Conservation (phyloP, 2,888 invertebrate genomes). For the Andrena bicolor region DNA sequence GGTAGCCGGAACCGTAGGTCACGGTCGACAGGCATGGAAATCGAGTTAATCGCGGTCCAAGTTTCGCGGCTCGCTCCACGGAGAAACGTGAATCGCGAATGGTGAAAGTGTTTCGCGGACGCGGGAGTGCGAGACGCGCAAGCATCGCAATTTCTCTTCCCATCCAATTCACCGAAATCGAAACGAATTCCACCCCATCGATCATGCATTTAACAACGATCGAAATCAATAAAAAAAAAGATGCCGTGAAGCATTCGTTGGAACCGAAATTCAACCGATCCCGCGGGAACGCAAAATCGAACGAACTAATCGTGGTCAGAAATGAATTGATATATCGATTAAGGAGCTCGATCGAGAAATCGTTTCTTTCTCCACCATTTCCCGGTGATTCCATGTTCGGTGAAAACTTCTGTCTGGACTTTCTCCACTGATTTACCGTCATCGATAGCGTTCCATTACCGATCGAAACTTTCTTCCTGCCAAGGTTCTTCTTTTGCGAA, state of each 20-base stretch:
- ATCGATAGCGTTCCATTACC: conserved; percentile 34
- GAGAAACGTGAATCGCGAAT: conserved; percentile 71
- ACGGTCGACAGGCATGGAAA: conserved; percentile 72
- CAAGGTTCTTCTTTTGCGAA: conserved; percentile 14
- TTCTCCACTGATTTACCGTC: conserved; percentile 52
- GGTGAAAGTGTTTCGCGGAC: conserved; percentile 76
- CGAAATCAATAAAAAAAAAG: not conserved
- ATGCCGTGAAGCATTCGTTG: too few species aligned
- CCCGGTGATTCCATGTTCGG: conserved; percentile 32
- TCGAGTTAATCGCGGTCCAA: conserved; percentile 67
- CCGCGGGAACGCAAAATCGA: not conserved
- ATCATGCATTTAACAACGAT: too few species aligned
- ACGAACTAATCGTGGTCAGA: not conserved
- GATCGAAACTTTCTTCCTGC: conserved; percentile 45
- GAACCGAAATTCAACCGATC: too few species aligned
- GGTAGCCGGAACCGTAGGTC: conserved; percentile 56
- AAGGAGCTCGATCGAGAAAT: not conserved
- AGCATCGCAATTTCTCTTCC: conserved; percentile 47
- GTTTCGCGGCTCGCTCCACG: conserved; percentile 54
- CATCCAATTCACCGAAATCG: not conserved
- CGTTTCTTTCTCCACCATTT: conserved; percentile 27
- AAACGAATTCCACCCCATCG: not conserved
- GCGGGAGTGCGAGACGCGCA: conserved; percentile 29
- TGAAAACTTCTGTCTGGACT: conserved; percentile 41
- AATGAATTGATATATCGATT: not conserved